Evolutionary conservation across 2,888 invertebrate genomes (phyloP).

Genomic region (Sepioteuthis lessoniana): DNA sequence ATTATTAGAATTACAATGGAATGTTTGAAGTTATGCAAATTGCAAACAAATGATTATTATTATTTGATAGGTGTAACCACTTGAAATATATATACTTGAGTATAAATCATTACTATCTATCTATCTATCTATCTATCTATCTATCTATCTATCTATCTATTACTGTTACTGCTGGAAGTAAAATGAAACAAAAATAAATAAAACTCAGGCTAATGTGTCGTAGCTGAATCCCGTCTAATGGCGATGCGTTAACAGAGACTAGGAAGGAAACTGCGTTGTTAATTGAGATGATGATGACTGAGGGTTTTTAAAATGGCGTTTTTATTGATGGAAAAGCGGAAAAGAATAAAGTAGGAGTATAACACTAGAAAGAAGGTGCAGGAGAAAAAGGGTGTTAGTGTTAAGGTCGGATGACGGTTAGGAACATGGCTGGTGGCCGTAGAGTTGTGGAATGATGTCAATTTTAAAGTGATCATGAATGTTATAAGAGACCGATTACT

Average conservation of each 20-base stretch:
- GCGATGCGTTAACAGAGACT: too few species aligned
- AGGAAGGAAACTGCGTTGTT: too few species aligned
- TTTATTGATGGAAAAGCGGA: background rate
- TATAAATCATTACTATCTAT: too few species aligned
- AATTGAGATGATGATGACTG: too few species aligned
- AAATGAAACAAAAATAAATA: background rate
- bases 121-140: background rate
- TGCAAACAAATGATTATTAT: too few species aligned
- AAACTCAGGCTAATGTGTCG: background rate
- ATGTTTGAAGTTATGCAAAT: too few species aligned
- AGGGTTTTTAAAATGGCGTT: too few species aligned
- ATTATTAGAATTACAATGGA: too few species aligned
- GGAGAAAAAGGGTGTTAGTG: background rate
- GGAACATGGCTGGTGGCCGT: background rate
- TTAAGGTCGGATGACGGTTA: background rate
- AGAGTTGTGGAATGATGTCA: too few species aligned
- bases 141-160: background rate
- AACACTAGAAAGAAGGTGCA: background rate
- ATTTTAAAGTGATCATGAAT: too few species aligned
- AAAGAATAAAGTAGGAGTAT: background rate
- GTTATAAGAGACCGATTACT: background rate
- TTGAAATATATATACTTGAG: too few species aligned
- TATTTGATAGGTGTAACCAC: too few species aligned
- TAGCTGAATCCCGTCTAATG: background rate
- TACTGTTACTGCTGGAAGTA: background rate